Conservation (phyloP, 1,140 invertebrate species). For the Nylanderia fulva region DNA sequence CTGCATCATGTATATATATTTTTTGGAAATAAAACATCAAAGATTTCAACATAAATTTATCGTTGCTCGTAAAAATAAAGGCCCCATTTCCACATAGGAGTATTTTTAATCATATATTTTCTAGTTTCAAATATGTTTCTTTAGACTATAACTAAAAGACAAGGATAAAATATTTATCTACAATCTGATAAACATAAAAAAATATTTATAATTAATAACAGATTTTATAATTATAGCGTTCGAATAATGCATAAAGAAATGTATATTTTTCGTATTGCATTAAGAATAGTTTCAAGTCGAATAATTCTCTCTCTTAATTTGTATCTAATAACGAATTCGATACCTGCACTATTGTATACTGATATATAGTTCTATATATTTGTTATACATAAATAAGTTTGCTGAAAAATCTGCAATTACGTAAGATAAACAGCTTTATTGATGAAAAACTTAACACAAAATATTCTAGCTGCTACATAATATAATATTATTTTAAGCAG, state of each 20-base stretch:
- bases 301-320: slow-evolving; percentile 19
- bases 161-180: neutral
- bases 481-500: neutral
- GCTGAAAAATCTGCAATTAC: neutral
- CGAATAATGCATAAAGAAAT: neutral
- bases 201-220: slow-evolving; percentile 8
- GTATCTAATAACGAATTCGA: neutral
- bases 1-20: too few species aligned
- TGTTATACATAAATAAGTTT: too few species aligned
- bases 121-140: slow-evolving; percentile 5
- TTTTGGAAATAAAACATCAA: too few species aligned
- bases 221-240: neutral
- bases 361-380: neutral
- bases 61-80: too few species aligned
- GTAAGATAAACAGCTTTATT: neutral
- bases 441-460: neutral
- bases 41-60: too few species aligned
- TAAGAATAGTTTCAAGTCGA: neutral
- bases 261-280: neutral
- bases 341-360: neutral
- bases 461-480: slow-evolving; percentile 5
- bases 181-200: neutral
- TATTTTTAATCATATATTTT: slow-evolving; percentile 4
- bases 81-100: too few species aligned
- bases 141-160: neutral